Evolutionary conservation across 2,797 vertebrate genomes (phyloP), one percentile per base, ranked within the genome.

Genomic region (Falco naumanni): DNA sequence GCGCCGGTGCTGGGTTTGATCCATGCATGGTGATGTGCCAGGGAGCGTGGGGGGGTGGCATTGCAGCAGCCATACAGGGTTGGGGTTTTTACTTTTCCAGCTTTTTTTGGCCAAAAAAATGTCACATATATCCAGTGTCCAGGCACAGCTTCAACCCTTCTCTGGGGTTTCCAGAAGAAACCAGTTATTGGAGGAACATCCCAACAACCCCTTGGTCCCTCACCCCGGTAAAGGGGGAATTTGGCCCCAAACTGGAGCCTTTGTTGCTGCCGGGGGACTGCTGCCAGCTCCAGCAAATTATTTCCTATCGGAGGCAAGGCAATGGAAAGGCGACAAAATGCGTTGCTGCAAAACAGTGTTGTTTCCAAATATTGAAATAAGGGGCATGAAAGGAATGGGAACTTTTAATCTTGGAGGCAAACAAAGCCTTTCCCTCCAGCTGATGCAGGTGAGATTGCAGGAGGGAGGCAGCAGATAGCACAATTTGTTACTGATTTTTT

Each of bases 341-440:
- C 21, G 7, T 9, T 0, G 2, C 59, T 66, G 59, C 54, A 28
- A 7, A 69, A 15, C 10, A 4, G 9, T 4, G 10, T 14, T n/a
- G 9, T 41, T 94, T 39, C 57, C 87, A 87, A 75, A 75, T n/a
- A 82, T 5, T 71, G 37, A 53, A 61, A 21, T 43, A 33, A 79
- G 60, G 51, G 41, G 31, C 1, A 2, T 5, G 47, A 70, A 72
- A 19, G 71, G 47, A 83, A 91, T 51, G 43, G 65, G n/a, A 86
- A 48, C 53, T 66, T 64, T 26, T 56, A 51, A 75, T 71, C 21
- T 28, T 13, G 29, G 69, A 81, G 66, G 33, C 48, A 75, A 81
- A 84, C 39, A 39, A 70, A 75, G 15, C 43, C 17, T 84, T 76
- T 81, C 28, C 68, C 34, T 94, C 45, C 66, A 65, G 85, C 54